A percentile compares a stretch with the other conserved stretches of the same genome.
Evolutionary conservation across 1,140 invertebrate species (phyloP).

Genomic region (Aporrectodea caliginosa): DNA sequence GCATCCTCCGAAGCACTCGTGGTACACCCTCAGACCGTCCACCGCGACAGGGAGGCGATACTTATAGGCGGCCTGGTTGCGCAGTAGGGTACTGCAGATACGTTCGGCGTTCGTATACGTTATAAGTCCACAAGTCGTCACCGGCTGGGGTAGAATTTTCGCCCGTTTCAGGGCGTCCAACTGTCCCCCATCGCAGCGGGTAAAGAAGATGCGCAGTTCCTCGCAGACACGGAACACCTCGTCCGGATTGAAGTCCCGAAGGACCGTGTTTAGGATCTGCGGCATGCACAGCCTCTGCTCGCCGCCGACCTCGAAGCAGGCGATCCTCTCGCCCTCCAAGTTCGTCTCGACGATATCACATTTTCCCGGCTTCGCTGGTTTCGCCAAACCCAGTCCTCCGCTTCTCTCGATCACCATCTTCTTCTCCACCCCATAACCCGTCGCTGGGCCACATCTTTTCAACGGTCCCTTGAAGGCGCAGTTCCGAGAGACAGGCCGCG

Average conservation of each 20-base stretch:
- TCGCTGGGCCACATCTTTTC: conserved; percentile 53
- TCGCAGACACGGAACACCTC: conserved; percentile 91
- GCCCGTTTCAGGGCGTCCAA: conserved; percentile 74
- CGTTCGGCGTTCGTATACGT: conserved; percentile 95
- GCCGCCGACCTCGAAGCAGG: conserved; percentile 91
- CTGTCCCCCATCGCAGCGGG: conserved; percentile 85
- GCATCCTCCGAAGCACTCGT: conserved; percentile 94
- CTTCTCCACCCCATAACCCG: background rate
- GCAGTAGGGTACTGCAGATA: conserved; percentile 75
- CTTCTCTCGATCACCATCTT: background rate
- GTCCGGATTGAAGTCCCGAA: conserved; percentile 71
- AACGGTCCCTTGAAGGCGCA: conserved; percentile 21
- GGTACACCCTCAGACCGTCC: conserved; percentile 65
- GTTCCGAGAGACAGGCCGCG: background rate
- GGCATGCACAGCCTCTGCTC: conserved; percentile 90
- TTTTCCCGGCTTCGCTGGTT: conserved; percentile 70
- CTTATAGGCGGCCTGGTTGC: conserved; percentile 27
- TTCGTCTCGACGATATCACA: conserved; percentile 80
- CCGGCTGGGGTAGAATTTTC: conserved; percentile 76
- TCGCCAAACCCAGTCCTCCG: conserved; percentile 66
- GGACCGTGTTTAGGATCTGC: conserved; percentile 87
- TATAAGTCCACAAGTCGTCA: conserved; percentile 85
- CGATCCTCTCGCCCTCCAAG: conserved; percentile 86
- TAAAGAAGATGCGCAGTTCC: conserved; percentile 91
- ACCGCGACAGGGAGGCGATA: background rate